A percentile compares a stretch with the other conserved stretches of the same genome.
Conservation (phyloP, 64 coral and sea anemone species). For the Trachythela sp. region DNA sequence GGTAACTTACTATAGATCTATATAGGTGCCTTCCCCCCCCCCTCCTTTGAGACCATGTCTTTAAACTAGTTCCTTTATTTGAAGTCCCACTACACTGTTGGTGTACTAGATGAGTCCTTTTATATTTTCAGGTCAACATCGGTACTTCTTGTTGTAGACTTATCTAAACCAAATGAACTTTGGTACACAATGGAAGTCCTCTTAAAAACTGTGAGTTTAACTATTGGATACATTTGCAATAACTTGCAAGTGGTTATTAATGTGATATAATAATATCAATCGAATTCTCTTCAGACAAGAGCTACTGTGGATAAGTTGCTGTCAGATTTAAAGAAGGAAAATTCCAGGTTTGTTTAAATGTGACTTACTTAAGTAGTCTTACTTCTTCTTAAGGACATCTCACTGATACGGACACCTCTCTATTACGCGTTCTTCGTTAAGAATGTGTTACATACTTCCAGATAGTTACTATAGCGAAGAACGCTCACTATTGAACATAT, state of each 20-base stretch:
- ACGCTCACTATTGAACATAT: no score
- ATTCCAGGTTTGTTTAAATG: background rate
- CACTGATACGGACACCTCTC: no score
- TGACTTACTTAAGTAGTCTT: no score
- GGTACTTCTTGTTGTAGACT: conserved; percentile 71
- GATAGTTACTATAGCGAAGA: no score
- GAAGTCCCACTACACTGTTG: background rate
- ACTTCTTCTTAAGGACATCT: no score
- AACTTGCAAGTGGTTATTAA: no score
- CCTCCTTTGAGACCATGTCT: background rate
- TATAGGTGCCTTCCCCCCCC: background rate
- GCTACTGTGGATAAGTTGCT: background rate
- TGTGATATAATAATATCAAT: background rate
- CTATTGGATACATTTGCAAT: background rate
- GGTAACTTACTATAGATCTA: no score
- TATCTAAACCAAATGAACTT: conserved; percentile 82
- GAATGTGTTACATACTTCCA: no score
- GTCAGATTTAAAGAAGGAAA: background rate
- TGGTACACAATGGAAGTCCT: conserved; percentile 84
- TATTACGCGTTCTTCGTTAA: no score
- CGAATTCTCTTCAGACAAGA: background rate
- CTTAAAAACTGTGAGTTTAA: conserved; percentile 51
- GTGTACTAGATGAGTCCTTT: background rate
- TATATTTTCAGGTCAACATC: conserved; percentile 39
- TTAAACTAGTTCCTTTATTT: no score